Conservation (phyloP, 2,888 invertebrate genomes). For the Pseudeuparius sepicola region DNA sequence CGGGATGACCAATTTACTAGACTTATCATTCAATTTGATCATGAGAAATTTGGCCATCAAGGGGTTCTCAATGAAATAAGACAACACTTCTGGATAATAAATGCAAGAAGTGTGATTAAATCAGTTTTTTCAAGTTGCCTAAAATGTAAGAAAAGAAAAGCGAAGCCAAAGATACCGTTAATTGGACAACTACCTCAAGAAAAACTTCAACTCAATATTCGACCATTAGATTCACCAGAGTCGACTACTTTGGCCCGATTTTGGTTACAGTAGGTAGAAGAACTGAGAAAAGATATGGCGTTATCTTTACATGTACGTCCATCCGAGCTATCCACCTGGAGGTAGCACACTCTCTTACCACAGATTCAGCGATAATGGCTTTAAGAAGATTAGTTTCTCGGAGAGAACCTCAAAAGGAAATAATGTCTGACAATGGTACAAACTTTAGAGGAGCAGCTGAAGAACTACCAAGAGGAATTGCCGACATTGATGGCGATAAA, state of each 20-base stretch:
- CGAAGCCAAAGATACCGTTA: constrained; percentile 5
- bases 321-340: constrained; percentile 10
- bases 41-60: constrained; percentile 4
- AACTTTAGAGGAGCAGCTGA: too few species aligned
- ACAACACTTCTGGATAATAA: constrained; percentile 5
- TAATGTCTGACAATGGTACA: too few species aligned
- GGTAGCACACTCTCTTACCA: constrained; percentile 11
- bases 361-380: constrained; percentile 10
- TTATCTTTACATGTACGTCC: constrained; percentile 13
- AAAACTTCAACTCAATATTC: constrained; percentile 5
- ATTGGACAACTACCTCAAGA: constrained; percentile 13
- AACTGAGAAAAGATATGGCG: too few species aligned
- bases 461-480: too few species aligned
- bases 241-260: too few species aligned
- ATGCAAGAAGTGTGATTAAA: too few species aligned
- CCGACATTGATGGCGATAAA: too few species aligned
- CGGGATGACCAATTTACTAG: too few species aligned
- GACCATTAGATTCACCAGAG: constrained; percentile 1
- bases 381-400: too few species aligned
- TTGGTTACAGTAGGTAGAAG: background rate
- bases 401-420: constrained; percentile 1
- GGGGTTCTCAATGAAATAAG: constrained; percentile 10
- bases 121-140: too few species aligned
- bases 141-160: too few species aligned
- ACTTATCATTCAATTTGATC: background rate